Evolutionary conservation across 2,113 vertebrate genomes (phyloP).

Genomic region (Odobenus rosmarus): DNA sequence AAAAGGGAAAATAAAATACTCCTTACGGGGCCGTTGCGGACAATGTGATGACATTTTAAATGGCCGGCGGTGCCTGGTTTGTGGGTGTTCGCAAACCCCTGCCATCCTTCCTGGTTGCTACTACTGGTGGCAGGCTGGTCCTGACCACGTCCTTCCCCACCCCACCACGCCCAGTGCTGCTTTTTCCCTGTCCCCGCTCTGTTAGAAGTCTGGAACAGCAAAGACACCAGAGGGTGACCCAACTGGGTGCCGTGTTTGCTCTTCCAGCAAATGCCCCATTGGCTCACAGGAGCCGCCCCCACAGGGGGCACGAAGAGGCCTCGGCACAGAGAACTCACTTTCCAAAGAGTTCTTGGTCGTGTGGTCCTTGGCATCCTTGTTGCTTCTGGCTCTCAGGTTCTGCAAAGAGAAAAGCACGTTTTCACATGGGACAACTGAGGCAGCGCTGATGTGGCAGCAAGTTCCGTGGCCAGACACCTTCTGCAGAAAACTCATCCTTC

Average conservation of each 20-base stretch:
- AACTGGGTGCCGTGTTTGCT: accelerated
- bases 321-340: constrained; percentile 88
- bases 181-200: neutral
- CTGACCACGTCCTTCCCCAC: accelerated
- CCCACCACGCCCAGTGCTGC: accelerated
- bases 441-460: neutral
- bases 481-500: neutral
- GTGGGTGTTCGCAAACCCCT: neutral
- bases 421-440: accelerated
- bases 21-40: neutral
- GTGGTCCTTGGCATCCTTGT: constrained; percentile 95
- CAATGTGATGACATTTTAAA: accelerated
- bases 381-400: constrained; percentile 96
- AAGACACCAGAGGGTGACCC: neutral
- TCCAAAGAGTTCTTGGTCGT: constrained; percentile 95
- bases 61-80: accelerated
- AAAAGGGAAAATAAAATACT: neutral
- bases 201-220: neutral
- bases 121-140: accelerated
- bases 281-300: neutral
- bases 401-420: constrained; percentile 80
- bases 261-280: neutral
- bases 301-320: accelerated
- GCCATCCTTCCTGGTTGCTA: neutral
- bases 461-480: neutral